Evolutionary conservation across 1,140 invertebrate genomes (phyloP), one percentile per base, ranked within the genome.

Genomic region (Drosophila insularis): DNA sequence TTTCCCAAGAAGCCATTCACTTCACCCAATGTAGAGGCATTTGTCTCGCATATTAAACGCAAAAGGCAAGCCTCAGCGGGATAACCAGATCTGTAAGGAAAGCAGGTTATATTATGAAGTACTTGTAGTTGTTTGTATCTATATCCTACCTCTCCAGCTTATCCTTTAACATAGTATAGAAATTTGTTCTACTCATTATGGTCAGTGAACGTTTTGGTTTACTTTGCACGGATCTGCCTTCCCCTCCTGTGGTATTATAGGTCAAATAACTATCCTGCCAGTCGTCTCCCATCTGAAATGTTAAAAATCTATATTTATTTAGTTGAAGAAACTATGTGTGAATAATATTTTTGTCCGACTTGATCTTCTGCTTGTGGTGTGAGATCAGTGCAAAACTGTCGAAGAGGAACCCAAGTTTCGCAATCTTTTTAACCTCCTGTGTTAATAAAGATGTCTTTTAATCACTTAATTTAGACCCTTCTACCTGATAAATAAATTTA

Each of bases 1-100:
- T 71, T 81, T 50, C 90, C 90, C 37, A 91, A 27, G 6, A 91
- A 73, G 2, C 90, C 90, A 71, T 91, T 91, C 0, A 80, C 71
- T 5, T 90, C 75, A 17, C 89, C 80, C 55, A 91, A 68, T 14
- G 70, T 69, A 0, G 87, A 90, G 2, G 80, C 71, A 69, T 90
- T 91, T n/a, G 85, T 86, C 27, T 91, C 90, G 27, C 90, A 91
- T 13, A 91, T 91, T 17, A 90, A 53, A 21, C 90, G 89, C 54
- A 90, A 56, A 32, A 91, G 53, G 56, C 90, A 91, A 1, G 71
- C 63, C 27, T 89, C 71, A 4, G 72, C 80, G 0, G 71, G 69
- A 55, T 77, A 89, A 0, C 89, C 89, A 17, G 81, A 81, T 68
- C 90, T 90, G 6, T 0, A 21, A 6, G 5, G 10, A 10, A 19